A percentile compares a stretch with the other conserved stretches of the same genome.
These are phyloP conservation scores for Dynastes tityus DNA, from an alignment of 2,888 invertebrate genomes.

Conservation along the genomic window DNA sequence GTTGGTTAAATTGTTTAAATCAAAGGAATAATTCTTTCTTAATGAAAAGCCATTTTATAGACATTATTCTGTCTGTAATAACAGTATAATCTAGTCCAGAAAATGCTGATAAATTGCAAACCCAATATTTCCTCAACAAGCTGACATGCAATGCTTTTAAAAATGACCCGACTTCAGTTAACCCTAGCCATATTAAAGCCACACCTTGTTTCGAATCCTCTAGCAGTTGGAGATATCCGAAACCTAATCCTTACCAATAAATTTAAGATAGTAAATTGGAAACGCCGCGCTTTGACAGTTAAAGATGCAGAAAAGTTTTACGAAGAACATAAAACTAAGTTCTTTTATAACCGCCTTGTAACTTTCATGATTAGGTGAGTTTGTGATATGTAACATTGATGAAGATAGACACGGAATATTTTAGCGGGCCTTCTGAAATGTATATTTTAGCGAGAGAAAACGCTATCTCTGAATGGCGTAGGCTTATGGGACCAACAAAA, in stretches of 20 bases:
- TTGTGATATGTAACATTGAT: background rate
- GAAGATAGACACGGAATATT: conserved; percentile 60
- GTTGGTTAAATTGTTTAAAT: too few species aligned
- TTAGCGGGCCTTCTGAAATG: conserved; percentile 88
- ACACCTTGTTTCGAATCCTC: conserved; percentile 85
- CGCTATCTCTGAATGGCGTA: conserved; percentile 87
- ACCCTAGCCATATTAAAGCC: conserved; percentile 93
- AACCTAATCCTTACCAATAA: conserved; percentile 78
- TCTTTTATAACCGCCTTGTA: conserved; percentile 86
- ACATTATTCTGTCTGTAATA: too few species aligned
- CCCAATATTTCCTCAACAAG: background rate
- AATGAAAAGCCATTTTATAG: too few species aligned
- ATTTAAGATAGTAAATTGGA: conserved; percentile 83
- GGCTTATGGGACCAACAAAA: conserved; percentile 92
- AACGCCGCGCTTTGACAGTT: conserved; percentile 75
- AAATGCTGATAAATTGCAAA: background rate
- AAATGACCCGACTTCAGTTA: conserved; percentile 73
- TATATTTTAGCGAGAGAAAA: conserved; percentile 84
- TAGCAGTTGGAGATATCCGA: conserved; percentile 80
- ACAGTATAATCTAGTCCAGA: background rate
- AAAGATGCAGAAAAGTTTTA: conserved; percentile 85
- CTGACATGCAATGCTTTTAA: background rate
- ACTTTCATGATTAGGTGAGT: conserved; percentile 86
- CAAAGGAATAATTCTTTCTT: too few species aligned
- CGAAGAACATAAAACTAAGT: conserved; percentile 85